Conservation (phyloP, 2,797 vertebrate genomes). For the Cheirogaleus major region DNA sequence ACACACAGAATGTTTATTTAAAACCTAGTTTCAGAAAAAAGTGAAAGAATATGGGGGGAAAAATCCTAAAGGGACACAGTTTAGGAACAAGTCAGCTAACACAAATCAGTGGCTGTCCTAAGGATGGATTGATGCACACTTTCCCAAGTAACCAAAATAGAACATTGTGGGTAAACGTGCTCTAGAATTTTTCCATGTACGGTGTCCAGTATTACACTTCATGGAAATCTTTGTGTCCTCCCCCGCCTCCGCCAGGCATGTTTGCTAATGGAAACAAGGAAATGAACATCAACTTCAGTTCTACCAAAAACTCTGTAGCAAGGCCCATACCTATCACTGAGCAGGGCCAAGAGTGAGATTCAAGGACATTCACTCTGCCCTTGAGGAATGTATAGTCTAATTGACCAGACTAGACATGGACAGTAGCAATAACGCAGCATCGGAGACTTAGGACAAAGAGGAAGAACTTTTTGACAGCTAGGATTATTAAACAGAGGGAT, state of each 20-base stretch:
- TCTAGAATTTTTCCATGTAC: neutral
- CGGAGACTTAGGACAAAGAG: neutral
- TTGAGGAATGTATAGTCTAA: neutral
- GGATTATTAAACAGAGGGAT: neutral
- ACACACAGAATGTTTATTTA: neutral
- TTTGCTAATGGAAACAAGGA: neutral
- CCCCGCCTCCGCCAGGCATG: neutral
- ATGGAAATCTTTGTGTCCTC: neutral
- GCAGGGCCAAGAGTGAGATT: neutral
- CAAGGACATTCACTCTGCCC: neutral
- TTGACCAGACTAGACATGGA: neutral
- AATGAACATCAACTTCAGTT: neutral
- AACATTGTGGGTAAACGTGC: neutral
- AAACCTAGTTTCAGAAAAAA: neutral
- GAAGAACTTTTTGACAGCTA: neutral
- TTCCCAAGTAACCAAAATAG: neutral
- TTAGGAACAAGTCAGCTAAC: neutral
- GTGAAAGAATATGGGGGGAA: neutral
- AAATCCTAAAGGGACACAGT: neutral
- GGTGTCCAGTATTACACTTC: no score
- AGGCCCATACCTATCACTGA: neutral
- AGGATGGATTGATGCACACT: neutral
- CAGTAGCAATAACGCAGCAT: accelerated
- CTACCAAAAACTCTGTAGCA: neutral
- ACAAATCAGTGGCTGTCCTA: neutral